Evolutionary conservation across 2,888 invertebrate species (phyloP).

Genomic region (Melanostoma scalare): DNA sequence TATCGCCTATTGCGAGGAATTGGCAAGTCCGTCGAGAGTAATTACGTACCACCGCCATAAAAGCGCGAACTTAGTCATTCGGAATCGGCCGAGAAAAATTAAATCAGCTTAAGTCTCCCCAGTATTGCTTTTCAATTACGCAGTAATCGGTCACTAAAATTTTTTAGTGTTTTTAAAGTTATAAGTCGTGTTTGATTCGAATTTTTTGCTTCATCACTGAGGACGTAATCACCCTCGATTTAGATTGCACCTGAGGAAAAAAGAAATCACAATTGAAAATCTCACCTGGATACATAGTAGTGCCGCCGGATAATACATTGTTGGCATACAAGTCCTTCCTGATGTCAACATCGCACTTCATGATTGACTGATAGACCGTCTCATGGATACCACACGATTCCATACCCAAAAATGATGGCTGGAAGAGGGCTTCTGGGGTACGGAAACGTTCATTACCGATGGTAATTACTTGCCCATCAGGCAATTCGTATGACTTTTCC

Average conservation of each 20-base stretch:
- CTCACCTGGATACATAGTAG: constrained; percentile 92
- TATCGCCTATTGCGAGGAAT: too few species aligned
- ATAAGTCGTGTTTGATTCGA: too few species aligned
- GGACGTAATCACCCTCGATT: too few species aligned
- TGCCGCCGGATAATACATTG: constrained; percentile 94
- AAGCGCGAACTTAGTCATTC: too few species aligned
- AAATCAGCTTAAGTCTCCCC: too few species aligned
- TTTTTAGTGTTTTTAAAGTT: too few species aligned
- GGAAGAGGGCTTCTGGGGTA: constrained; percentile 96
- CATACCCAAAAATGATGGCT: constrained; percentile 92
- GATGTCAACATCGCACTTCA: constrained; percentile 98
- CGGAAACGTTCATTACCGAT: constrained; percentile 97
- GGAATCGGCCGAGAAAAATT: too few species aligned
- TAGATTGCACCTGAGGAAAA: not conserved
- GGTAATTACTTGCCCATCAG: constrained; percentile 96
- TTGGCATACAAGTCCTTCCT: constrained; percentile 96
- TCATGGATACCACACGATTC: constrained; percentile 96
- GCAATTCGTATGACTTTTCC: constrained; percentile 97
- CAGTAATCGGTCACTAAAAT: too few species aligned
- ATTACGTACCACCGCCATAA: too few species aligned
- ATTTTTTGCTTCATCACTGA: too few species aligned
- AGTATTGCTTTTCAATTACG: too few species aligned
- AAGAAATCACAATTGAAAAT: not conserved
- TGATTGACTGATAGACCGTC: constrained; percentile 97
- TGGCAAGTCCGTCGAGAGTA: too few species aligned